Evolutionary conservation across 1,140 invertebrate genomes (phyloP).

Genomic region (Littorina saxatilis): DNA sequence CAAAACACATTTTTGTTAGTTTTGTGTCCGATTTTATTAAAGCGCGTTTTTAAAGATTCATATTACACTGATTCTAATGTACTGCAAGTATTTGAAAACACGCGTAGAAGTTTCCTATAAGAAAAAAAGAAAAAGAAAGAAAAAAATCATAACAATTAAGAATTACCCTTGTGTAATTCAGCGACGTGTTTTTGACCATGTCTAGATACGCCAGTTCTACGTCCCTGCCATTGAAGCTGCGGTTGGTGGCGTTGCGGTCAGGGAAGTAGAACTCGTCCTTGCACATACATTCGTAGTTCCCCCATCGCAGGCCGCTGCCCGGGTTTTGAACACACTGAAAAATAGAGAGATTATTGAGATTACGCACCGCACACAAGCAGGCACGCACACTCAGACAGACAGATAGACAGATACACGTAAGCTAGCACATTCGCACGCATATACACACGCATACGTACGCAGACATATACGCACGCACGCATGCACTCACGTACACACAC

Average conservation of each 20-base stretch:
- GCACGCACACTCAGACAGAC: not conserved
- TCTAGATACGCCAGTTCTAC: slow-evolving; percentile 66
- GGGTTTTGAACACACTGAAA: slow-evolving; percentile 66
- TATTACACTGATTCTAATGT: too few relatives aligned
- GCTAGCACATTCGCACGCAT: too few relatives aligned
- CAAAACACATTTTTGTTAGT: too few relatives aligned
- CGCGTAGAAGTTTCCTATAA: too few relatives aligned
- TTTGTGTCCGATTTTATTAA: too few relatives aligned
- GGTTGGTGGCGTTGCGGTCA: slow-evolving; percentile 22
- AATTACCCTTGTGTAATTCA: slow-evolving; percentile 35
- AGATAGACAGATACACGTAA: not conserved
- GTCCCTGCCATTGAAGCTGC: slow-evolving; percentile 63
- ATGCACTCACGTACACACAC: too few relatives aligned
- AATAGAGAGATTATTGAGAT: slow-evolving; percentile 32
- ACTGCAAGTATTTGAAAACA: too few relatives aligned
- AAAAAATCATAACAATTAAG: too few relatives aligned
- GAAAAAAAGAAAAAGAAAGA: too few relatives aligned
- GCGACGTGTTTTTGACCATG: slow-evolving; percentile 50
- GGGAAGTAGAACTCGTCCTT: slow-evolving; percentile 64
- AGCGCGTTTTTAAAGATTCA: too few relatives aligned
- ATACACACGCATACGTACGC: not conserved
- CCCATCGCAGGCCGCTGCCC: slow-evolving; percentile 57
- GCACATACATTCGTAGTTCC: slow-evolving; percentile 70
- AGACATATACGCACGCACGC: not conserved
- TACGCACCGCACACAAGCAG: not conserved